Percentiles rank a stretch among this genome's conserved stretches.
Conservation (phyloP, 2,113 vertebrate genomes). For the Dolichallabes microphthalmus region DNA sequence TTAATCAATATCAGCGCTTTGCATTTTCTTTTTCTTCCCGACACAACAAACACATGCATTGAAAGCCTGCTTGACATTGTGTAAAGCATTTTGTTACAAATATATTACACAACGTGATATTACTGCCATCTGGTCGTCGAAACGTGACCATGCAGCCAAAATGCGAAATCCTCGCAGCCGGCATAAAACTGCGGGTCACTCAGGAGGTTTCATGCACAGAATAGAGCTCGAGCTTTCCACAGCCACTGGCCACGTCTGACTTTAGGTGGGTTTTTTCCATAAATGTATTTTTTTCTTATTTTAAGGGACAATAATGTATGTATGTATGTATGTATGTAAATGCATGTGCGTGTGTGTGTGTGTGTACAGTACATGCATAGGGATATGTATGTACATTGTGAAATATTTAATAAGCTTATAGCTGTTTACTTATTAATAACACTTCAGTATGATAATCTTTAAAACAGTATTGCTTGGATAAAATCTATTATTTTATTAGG, state of each 20-base stretch:
- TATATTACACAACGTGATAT: neutral
- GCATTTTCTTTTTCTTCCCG: neutral
- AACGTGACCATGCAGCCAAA: conserved; percentile 31
- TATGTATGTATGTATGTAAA: conserved; percentile 49
- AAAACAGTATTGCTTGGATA: neutral
- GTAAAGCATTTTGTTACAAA: neutral
- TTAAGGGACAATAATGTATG: neutral
- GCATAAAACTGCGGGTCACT: conserved; percentile 28
- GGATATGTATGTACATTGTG: neutral
- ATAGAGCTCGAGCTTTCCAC: neutral
- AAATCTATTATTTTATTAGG: neutral
- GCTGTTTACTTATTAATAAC: neutral
- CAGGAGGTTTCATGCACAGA: conserved; percentile 11
- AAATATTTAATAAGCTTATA: neutral
- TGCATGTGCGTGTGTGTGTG: neutral
- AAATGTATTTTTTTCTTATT: neutral
- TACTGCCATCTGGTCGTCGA: conserved; percentile 36
- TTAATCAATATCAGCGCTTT: neutral
- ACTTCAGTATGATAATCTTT: neutral
- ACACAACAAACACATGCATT: neutral
- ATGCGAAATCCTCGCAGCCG: neutral
- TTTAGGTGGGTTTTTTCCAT: conserved; percentile 25
- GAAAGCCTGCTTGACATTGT: neutral
- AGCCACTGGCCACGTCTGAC: neutral
- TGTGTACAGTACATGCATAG: neutral